phyloP scores from a whole-genome alignment of 2,113 vertebrate species.

The Falco punctatus region DNA sequence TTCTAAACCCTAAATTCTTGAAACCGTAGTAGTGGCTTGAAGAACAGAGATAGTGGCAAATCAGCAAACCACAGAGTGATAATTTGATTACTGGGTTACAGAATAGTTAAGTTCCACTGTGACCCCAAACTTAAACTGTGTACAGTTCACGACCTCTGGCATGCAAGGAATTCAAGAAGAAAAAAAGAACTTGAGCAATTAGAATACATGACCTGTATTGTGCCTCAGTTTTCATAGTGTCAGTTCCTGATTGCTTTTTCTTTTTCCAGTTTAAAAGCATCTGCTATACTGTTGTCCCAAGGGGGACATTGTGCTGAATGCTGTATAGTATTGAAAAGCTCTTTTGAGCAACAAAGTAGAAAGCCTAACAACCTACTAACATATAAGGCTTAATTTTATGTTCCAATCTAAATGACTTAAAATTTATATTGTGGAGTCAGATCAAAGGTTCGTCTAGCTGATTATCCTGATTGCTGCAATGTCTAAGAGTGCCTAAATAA shows the following conservation, averaged over 20 bases:
- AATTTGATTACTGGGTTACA: conserved; percentile 11
- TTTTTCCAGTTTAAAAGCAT: background rate
- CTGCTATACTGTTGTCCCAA: background rate
- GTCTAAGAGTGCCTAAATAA: background rate
- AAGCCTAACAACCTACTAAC: background rate
- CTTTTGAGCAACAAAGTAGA: background rate
- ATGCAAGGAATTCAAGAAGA: background rate
- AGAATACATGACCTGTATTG: background rate
- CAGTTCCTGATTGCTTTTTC: background rate
- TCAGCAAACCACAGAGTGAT: conserved; percentile 29
- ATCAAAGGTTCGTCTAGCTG: background rate
- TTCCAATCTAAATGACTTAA: background rate
- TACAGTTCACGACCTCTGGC: background rate
- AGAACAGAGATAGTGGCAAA: background rate
- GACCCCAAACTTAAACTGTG: background rate
- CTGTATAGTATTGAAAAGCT: background rate
- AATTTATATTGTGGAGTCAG: background rate
- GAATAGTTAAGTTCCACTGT: background rate
- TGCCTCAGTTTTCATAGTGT: background rate
- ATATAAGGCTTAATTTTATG: background rate
- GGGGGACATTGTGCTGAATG: background rate
- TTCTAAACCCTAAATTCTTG: background rate
- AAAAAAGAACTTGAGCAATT: background rate
- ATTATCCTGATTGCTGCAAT: background rate
- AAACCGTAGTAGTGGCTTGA: background rate